Evolutionary conservation across 2,113 vertebrate genomes (phyloP), one percentile per base, ranked within the genome.

Genomic region (Macroglossus sobrinus): DNA sequence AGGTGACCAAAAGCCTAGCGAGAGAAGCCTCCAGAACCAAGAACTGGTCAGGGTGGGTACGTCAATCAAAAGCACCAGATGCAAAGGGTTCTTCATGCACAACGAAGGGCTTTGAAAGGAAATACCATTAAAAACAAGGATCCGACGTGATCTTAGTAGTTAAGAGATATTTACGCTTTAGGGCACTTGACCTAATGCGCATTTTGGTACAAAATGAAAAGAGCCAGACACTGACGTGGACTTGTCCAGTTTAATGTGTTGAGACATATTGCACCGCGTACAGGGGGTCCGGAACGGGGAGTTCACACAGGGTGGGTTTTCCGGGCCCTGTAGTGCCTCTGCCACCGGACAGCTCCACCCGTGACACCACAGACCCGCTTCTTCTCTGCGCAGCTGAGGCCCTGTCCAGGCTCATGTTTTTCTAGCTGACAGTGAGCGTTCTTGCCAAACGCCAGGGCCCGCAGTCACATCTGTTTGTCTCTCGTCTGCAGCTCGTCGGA

Each of bases 381-480:
- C 96, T 82, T 97, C 94, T 19, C 88, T 94, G 98, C 98, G 98
- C 99, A 99, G 99, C 99, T 99, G 99, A 99, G 98, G 99, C 98
- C 98, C 99, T 99, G 99, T 99, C 99, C 98, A 96, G 98, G 98
- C 98, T 94, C 97, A 98, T 99, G 98, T 98, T 97, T 98, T 98
- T 99, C 99, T 98, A 98, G 97, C 97, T 99, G 99, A 99, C 98
- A 98, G 98, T 99, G 99, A 99, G 98, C 95, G 96, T 98, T 99
- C 98, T 98, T 99, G 99, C 99, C 99, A 99, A 99, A 99, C 98
- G 99, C 99, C 99, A 98, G 99, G 98, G 98, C 99, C 99, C 98
- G 98, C 98, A 99, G 99, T 99, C 99, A 98, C 99, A 99, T 99
- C 99, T 99, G 99, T 98, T 99, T 98, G 98, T 98, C 99, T 98